Evolutionary conservation across 2,888 invertebrate species (phyloP).

Genomic region (Yponomeuta cagnagella): DNA sequence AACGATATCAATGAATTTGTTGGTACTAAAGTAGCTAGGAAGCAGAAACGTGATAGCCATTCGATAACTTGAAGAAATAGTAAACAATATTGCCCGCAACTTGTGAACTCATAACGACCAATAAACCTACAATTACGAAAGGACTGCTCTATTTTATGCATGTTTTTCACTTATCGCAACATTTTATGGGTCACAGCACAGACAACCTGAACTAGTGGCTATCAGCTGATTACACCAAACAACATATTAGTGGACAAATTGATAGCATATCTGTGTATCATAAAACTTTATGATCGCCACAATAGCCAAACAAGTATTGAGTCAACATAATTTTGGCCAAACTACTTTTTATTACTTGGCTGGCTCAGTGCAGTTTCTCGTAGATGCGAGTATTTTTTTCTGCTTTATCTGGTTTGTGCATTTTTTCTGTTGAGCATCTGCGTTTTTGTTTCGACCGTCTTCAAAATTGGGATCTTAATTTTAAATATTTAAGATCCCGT

Average conservation of each 20-base stretch:
- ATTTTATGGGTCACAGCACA: constrained; percentile 42
- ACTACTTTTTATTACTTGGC: background rate
- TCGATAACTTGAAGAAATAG: background rate
- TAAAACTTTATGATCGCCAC: constrained; percentile 59
- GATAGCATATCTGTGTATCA: constrained; percentile 57
- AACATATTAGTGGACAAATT: constrained; percentile 52
- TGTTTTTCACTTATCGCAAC: constrained; percentile 5
- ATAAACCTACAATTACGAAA: background rate
- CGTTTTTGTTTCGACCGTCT: no score
- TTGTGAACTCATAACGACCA: background rate
- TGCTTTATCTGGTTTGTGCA: background rate
- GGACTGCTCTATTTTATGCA: background rate
- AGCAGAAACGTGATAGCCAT: background rate
- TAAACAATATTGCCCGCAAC: background rate
- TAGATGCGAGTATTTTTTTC: background rate
- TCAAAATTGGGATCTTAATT: no score
- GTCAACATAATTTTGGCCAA: constrained; percentile 54
- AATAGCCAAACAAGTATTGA: constrained; percentile 54
- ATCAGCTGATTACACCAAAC: constrained; percentile 46
- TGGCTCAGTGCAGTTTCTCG: background rate
- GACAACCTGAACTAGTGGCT: constrained; percentile 32
- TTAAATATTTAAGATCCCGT: no score
- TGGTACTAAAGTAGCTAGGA: background rate
- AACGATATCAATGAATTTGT: background rate
- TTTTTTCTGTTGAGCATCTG: no score